Evolutionary conservation across 2,888 invertebrate species (phyloP), one percentile per base, ranked within the genome.

Genomic region (Parnassius apollo): DNA sequence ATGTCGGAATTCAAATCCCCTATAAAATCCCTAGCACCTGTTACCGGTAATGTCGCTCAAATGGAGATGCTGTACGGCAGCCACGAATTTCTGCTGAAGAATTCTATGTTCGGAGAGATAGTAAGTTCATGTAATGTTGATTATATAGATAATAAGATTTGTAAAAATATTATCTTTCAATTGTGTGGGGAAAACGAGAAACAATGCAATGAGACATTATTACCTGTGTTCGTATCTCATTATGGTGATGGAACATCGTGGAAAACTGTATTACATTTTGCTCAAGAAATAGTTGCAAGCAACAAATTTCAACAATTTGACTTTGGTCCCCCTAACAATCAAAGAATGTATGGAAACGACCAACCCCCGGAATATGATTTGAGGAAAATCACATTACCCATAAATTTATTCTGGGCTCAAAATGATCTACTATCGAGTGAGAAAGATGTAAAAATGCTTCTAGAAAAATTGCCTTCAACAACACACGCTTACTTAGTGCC

Each of bases 201-300:
- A 35, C 94, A 96, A 76, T 93, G 96, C 54, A 95, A 96, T 76
- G 84, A 94, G 91, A 92, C 93, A 3, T 77, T 96, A 42, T 73
- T 96, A n/a, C 95, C 95, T 0, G 88, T 94, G 0, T 94, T 96
- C 70, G 74, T 96, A 53, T 86, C 92, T 18, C 95, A 96, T 71
- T 87, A 93, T 4, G 96, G 96, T 0, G 95, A 96, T 0, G 96
- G 96, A 0, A 94, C 95, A 0, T 96, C 96, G 0, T 93, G 94
- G 68, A 95, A 95, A 82, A 95, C 96, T 3, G 78, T 95, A 0
- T 83, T 95, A 0, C 97, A 97, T 77, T 95, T 93, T 71, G 92
- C 93, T 0, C 95, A 95, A 77, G 93, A 92, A 77, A 87, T 94
- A 0, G 65, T 80, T 2, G 85, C 85, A 1, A 73, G 76, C 42